These are phyloP conservation scores for Cryptoprocta ferox DNA, from an alignment of 2,797 vertebrate genomes.

Conservation along the genomic window DNA sequence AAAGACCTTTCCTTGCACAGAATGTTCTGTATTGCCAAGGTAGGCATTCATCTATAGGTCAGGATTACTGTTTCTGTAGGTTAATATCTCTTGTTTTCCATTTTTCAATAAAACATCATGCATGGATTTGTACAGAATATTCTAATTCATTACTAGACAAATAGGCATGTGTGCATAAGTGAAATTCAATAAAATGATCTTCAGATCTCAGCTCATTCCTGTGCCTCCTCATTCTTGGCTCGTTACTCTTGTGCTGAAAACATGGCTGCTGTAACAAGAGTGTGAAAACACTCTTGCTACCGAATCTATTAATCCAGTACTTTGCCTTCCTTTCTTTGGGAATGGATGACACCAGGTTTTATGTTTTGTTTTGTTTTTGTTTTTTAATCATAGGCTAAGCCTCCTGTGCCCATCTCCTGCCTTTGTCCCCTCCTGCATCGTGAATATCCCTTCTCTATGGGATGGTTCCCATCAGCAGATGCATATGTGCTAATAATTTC, in stretches of 20 bases:
- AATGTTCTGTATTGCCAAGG: neutral
- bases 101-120: slow-evolving; percentile 27
- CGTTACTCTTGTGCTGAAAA: neutral
- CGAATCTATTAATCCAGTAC: too few species aligned
- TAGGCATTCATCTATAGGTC: too few species aligned
- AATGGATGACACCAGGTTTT: neutral
- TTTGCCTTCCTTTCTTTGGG: neutral
- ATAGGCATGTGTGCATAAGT: neutral
- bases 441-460: neutral
- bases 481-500: neutral
- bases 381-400: neutral
- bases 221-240: neutral
- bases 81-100: neutral
- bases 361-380: neutral
- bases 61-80: neutral
- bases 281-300: neutral
- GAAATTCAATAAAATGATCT: neutral
- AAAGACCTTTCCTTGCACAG: neutral
- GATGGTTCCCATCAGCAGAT: neutral
- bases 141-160: slow-evolving; percentile 8
- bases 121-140: neutral
- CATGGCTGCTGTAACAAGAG: rapidly evolving
- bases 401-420: too few species aligned
- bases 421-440: neutral
- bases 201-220: neutral